These are phyloP conservation scores for Idaea biselata DNA, from an alignment of 2,888 invertebrate species.

Conservation along the genomic window DNA sequence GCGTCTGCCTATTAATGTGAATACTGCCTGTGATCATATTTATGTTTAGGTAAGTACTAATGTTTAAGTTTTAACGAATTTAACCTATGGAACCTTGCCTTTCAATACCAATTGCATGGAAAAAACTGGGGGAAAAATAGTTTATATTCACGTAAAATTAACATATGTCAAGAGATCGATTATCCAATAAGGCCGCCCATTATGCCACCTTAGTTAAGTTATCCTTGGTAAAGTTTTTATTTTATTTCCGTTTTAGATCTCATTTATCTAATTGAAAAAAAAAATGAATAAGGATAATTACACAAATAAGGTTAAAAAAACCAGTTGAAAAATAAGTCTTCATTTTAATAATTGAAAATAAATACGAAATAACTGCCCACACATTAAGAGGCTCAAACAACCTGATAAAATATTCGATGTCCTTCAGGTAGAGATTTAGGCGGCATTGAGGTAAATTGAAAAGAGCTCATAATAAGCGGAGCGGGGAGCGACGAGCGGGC, in stretches of 20 bases:
- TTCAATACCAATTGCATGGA: too few relatives aligned
- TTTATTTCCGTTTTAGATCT: too few relatives aligned
- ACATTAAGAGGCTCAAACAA: slow-evolving; percentile 34
- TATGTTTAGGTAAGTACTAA: slow-evolving; percentile 9
- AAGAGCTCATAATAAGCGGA: slow-evolving; percentile 65
- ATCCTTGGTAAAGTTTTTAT: too few relatives aligned
- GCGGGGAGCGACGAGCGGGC: slow-evolving; percentile 18
- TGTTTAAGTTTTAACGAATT: slow-evolving; percentile 15
- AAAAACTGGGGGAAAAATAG: too few relatives aligned
- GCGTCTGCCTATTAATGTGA: neutral
- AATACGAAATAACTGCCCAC: neutral
- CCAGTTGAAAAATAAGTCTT: neutral
- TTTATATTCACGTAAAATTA: too few relatives aligned
- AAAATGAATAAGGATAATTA: neutral
- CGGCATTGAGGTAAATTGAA: slow-evolving; percentile 73
- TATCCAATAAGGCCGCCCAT: too few relatives aligned
- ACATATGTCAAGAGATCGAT: too few relatives aligned
- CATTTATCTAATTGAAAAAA: too few relatives aligned
- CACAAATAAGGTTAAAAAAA: too few relatives aligned
- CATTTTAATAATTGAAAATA: neutral
- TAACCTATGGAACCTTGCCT: slow-evolving; percentile 10
- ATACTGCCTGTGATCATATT: too few relatives aligned
- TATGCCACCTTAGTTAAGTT: too few relatives aligned
- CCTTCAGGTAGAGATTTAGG: slow-evolving; percentile 71
- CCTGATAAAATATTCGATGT: slow-evolving; percentile 49